A percentile compares a stretch with the other conserved stretches of the same genome.
Conservation (phyloP, 2,888 invertebrate species). For the Mythimna pallens region DNA sequence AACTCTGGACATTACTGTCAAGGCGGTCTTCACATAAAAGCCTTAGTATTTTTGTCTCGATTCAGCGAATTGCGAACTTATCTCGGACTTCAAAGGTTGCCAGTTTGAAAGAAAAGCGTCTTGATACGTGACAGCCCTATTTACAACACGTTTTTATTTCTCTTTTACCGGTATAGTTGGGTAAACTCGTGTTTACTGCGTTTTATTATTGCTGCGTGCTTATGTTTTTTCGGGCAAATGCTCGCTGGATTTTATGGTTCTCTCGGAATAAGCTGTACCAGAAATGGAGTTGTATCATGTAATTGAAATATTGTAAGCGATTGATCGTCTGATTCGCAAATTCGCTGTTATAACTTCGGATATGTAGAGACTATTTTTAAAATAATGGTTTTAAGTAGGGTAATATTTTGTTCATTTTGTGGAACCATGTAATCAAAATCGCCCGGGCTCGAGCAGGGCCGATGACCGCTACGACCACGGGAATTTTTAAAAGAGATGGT, state of each 20-base stretch:
- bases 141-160: conserved; percentile 57
- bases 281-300: conserved; percentile 23
- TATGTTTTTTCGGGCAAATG: conserved; percentile 55
- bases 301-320: conserved; percentile 27
- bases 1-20: conserved; percentile 11
- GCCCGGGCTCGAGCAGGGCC: too few species aligned
- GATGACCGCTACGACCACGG: too few species aligned
- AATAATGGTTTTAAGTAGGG: not conserved
- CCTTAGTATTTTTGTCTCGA: conserved; percentile 44
- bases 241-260: conserved; percentile 41
- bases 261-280: conserved; percentile 28
- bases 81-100: conserved; percentile 52
- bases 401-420: not conserved
- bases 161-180: conserved; percentile 55
- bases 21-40: conserved; percentile 32
- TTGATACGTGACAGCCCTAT: conserved; percentile 51
- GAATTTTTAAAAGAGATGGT: too few species aligned
- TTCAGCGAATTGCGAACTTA: conserved; percentile 45
- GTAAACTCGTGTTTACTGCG: conserved; percentile 60
- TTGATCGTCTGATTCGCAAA: not conserved
- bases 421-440: too few species aligned
- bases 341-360: not conserved
- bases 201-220: conserved; percentile 59
- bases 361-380: not conserved
- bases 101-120: conserved; percentile 36